Base-by-base conservation (phyloP, 2,797 vertebrate species). In the Danio aesculapii region DNA sequence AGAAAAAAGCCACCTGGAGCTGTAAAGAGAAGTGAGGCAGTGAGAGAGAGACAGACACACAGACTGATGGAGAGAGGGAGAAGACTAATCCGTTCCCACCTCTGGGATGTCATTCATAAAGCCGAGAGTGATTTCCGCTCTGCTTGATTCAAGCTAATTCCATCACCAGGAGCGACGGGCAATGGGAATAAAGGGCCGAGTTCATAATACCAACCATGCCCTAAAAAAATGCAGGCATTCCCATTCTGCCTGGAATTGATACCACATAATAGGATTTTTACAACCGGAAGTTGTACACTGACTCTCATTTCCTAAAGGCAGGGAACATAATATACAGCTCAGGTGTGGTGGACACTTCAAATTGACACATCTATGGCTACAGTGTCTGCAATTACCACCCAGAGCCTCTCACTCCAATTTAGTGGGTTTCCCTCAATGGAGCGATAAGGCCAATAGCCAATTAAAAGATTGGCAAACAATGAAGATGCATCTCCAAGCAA, bases 31-130 rank as follows among this genome's bases (percentile, higher is more conserved):
- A 70, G 83, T 75, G 78, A 83, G 50, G 43, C 67, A 46, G 53
- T 14, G 57, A 77, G 70, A 78, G 58, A 78, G 69, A 62, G 63
- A 73, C 9, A 55, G 76, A 79, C 53, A 74, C 50, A 73, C 17
- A 69, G 71, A 80, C 12, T 10, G 47, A 83, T 17, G 47, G 63
- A 57, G 64, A 77, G 80, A 70, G 68, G 61, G 53, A 75, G 94
- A 89, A 91, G 93, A 91, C 94, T 96, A 96, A 96, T 96, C 95
- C 95, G 85, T 93, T 95, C 95, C 94, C 95, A 94, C 95, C 95
- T 95, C 94, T 95, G 93, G 95, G 95, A 95, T 95, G 92, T 95
- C 94, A 96, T 95, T 96, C 94, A 95, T 88, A 88, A 94, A 94
- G 93, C 95, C 90, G 86, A 19, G 88, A 94, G 86, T 89, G 86